Conservation (phyloP, 2,113 vertebrate genomes). For the Dromiciops gliroides region DNA sequence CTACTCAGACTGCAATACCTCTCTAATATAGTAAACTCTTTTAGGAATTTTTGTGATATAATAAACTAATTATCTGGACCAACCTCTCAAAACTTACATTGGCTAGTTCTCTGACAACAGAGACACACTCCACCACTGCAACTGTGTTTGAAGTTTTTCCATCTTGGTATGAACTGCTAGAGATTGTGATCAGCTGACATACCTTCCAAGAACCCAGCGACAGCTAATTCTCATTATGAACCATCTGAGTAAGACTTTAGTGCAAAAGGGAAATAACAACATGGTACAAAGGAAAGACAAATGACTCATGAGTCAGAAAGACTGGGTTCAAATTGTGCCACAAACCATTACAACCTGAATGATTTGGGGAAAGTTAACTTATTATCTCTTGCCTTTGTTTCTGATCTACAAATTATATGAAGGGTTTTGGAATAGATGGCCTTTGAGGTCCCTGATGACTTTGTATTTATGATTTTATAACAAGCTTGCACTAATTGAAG, state of each 20-base stretch:
- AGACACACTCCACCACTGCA: background rate
- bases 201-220: background rate
- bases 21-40: background rate
- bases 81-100: background rate
- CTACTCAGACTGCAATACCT: background rate
- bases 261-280: background rate
- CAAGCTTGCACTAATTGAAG: background rate
- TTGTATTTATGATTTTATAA: background rate
- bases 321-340: background rate
- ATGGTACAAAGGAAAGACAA: background rate
- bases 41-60: background rate
- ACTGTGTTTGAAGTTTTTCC: background rate
- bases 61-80: background rate
- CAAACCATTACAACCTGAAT: background rate
- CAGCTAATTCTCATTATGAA: background rate
- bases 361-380: background rate
- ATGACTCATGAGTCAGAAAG: too few species aligned
- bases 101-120: background rate
- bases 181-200: background rate
- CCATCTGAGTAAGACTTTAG: background rate
- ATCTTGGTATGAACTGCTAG: background rate
- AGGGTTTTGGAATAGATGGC: background rate
- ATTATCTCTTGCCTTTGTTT: background rate
- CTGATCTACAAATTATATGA: background rate
- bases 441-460: background rate